Evolutionary conservation across 2,113 vertebrate genomes (phyloP), one percentile per base, ranked within the genome.

Genomic region (Phoenicopterus ruber): DNA sequence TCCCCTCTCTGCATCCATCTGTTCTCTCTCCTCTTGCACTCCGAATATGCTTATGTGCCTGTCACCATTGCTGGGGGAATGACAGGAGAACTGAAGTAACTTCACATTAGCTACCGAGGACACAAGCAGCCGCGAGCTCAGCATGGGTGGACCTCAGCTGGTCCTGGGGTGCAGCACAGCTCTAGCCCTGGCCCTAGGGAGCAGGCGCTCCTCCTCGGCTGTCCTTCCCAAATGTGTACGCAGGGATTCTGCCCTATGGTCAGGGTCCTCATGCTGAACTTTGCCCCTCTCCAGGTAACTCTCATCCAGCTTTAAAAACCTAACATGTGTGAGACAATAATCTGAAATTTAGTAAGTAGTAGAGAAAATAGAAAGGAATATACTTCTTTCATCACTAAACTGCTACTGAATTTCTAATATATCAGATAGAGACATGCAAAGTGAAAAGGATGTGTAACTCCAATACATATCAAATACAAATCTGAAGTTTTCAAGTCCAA

Each of bases 101-200:
- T 47, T 76, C 44, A 46, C 31, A 25, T 44, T 10, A 42, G 42
- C 24, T 91, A 9, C 40, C 0, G 2, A 84, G 65, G 31, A 29
- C 46, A 40, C 9, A 31, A 54, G 6, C 6, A 69, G 44, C 15
- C 0, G 0, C 40, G 44, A 63, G 29, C 31, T 90, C 76, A n/a
- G 58, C 5, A 0, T 4, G 11, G 8, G 34, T 24, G 7, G 7
- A 32, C 24, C 19, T 38, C 0, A 0, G 28, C 22, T 11, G 16
- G 17, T 54, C 13, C 63, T 2, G 9, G 14, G 14, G 32, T 29
- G 44, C 62, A 42, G 61, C 70, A n/a, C 24, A 40, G 20, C 2
- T 54, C n/a, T 4, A 17, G 31, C 15, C 31, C 31, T 18, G 7
- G 17, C 21, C 52, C 34, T 7, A 36, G 57, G 57, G 36, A 46